Evolutionary conservation across 2,113 vertebrate species (phyloP).

Genomic region (Hippocampus mohnikei): DNA sequence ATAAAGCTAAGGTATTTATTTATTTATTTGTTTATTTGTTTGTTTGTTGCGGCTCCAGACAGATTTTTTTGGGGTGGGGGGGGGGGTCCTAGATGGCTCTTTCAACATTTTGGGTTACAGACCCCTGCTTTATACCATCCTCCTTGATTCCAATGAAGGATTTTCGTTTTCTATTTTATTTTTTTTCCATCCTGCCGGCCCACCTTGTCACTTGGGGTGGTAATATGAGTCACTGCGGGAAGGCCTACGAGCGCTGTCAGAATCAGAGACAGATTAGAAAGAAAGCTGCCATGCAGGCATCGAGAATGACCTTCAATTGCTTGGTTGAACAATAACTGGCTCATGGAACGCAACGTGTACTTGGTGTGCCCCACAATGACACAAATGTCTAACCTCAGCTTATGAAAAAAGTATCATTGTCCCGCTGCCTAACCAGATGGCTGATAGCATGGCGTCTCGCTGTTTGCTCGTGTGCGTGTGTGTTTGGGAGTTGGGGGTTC

Average conservation of each 20-base stretch:
- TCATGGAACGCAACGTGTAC: not conserved
- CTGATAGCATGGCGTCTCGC: conserved; percentile 34
- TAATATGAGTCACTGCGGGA: conserved; percentile 24
- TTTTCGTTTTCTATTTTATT: not conserved
- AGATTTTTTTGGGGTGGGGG: no score
- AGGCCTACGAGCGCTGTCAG: conserved; percentile 24
- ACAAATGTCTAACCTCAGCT: conserved; percentile 1
- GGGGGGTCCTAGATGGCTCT: no score
- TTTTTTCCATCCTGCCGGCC: not conserved
- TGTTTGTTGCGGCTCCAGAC: no score
- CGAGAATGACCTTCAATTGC: conserved; percentile 31
- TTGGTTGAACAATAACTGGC: conserved; percentile 32
- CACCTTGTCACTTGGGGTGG: conserved; percentile 2
- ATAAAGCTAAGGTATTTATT: no score
- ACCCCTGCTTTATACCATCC: not conserved
- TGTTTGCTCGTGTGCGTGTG: conserved; percentile 22
- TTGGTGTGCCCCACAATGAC: conserved; percentile 1
- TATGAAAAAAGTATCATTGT: conserved; percentile 14
- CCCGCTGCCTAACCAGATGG: conserved; percentile 52
- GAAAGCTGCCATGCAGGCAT: conserved; percentile 25
- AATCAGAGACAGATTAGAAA: conserved; percentile 18
- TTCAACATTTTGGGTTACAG: no score
- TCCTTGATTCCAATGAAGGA: not conserved
- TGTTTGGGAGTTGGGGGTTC: not conserved
- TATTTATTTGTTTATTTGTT: no score